Conservation (phyloP, 2,888 invertebrate genomes). For the Zelleria hepariella region DNA sequence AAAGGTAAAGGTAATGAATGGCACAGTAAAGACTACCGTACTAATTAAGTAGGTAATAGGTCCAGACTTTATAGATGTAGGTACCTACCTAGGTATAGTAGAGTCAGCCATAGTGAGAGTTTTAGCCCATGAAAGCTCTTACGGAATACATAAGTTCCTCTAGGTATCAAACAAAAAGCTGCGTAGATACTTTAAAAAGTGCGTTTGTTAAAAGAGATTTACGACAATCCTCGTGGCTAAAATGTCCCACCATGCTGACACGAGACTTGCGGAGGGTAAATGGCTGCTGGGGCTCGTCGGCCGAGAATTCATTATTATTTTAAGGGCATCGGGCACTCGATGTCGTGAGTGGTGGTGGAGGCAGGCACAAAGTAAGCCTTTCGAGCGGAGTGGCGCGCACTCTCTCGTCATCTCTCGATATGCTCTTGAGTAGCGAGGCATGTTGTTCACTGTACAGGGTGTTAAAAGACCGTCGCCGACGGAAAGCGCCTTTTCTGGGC, state of each 20-base stretch:
- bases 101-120: no score
- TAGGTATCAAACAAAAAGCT: no score
- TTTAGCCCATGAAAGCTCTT: no score
- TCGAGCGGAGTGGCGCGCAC: conserved; percentile 39
- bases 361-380: conserved; percentile 55
- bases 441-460: conserved; percentile 30
- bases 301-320: conserved; percentile 28
- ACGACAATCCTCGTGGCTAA: not conserved
- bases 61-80: no score
- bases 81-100: no score
- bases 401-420: conserved; percentile 51
- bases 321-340: conserved; percentile 35
- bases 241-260: not conserved
- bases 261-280: not conserved
- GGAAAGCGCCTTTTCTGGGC: no score
- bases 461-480: no score
- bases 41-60: no score
- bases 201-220: conserved; percentile 10
- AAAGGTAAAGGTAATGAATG: no score
- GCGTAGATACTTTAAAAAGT: no score
- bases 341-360: conserved; percentile 43
- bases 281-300: not conserved
- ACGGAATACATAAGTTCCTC: no score
- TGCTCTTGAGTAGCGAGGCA: conserved; percentile 30
- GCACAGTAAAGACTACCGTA: no score